Conservation (phyloP, 2,113 vertebrate genomes). For the Grus americana region DNA sequence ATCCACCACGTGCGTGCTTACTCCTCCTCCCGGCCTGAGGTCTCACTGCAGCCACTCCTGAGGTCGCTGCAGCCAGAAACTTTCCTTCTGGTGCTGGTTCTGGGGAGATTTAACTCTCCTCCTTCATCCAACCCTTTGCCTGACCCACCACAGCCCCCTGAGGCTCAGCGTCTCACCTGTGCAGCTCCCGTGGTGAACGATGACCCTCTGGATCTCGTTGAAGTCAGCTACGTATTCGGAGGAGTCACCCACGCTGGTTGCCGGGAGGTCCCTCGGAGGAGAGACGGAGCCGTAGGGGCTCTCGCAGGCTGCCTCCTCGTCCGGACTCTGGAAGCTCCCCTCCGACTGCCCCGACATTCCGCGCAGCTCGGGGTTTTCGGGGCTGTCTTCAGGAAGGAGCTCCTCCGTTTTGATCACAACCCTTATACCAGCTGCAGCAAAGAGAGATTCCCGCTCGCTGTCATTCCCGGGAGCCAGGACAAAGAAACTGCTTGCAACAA, state of each 20-base stretch:
- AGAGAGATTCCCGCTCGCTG: fast-evolving
- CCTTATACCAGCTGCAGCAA: constrained; percentile 59
- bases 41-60: background rate
- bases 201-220: constrained; percentile 67
- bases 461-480: background rate
- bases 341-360: constrained; percentile 57
- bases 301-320: constrained; percentile 30
- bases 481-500: fast-evolving
- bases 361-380: constrained; percentile 53
- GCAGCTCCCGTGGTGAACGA: constrained; percentile 63
- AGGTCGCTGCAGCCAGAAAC: background rate
- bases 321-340: constrained; percentile 60
- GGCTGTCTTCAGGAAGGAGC: constrained; percentile 64
- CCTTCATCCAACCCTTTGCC: background rate
- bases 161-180: background rate
- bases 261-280: background rate
- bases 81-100: background rate
- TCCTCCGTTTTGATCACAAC: constrained; percentile 71
- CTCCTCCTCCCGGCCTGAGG: background rate
- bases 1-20: fast-evolving
- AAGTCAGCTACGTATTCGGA: constrained; percentile 27
- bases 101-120: background rate
- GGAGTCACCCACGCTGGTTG: constrained; percentile 43
- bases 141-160: background rate
- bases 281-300: constrained; percentile 63